Conservation (phyloP, 2,113 vertebrate genomes). For the Tauraco erythrolophus region DNA sequence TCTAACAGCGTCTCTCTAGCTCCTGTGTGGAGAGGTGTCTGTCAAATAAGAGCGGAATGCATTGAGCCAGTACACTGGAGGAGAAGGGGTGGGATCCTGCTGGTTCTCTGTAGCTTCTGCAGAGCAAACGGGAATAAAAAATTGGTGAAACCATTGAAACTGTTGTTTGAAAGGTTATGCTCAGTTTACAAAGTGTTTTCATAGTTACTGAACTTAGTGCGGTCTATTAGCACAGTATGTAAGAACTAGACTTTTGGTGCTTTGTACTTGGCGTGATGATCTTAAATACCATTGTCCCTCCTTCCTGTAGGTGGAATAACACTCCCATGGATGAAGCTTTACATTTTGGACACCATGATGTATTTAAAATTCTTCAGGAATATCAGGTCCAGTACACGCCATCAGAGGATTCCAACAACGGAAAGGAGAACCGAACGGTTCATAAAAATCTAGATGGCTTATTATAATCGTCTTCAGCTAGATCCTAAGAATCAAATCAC, state of each 20-base stretch:
- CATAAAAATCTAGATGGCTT: slow-evolving; percentile 95
- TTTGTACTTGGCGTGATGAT: background rate
- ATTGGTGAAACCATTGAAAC: background rate
- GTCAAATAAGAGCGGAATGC: background rate
- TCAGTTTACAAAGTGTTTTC: background rate
- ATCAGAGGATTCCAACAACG: slow-evolving; percentile 73
- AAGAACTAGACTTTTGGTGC: background rate
- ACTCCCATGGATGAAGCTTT: slow-evolving; percentile 97
- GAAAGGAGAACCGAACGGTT: slow-evolving; percentile 85
- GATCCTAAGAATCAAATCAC: slow-evolving; percentile 65
- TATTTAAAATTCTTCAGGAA: slow-evolving; percentile 94
- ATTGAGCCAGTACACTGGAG: background rate
- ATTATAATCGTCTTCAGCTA: slow-evolving; percentile 77
- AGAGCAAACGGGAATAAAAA: background rate
- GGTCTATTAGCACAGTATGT: background rate
- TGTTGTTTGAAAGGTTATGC: background rate
- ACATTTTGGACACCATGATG: slow-evolving; percentile 97
- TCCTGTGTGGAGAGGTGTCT: accelerated
- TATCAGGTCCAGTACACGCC: slow-evolving; percentile 93
- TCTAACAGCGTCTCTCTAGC: background rate
- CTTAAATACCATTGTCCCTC: background rate
- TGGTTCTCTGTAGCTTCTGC: background rate
- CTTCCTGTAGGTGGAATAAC: slow-evolving; percentile 90
- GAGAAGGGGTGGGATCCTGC: background rate
- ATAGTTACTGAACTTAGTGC: background rate